Conservation (phyloP, 2,113 vertebrate species). For the Rhineura floridana region DNA sequence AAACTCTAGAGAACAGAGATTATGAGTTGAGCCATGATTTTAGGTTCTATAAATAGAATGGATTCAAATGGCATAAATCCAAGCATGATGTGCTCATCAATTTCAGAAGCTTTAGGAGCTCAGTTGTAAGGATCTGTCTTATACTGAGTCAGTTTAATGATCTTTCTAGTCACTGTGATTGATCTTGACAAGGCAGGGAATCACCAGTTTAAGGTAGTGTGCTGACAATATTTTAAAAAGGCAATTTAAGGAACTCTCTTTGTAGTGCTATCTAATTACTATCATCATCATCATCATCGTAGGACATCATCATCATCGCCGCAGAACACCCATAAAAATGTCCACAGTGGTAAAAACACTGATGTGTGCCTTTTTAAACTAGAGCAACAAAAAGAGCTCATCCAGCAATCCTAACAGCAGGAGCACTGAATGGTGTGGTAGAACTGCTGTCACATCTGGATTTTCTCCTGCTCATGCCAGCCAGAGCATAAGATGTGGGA, state of each 20-base stretch:
- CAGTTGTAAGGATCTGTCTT: neutral
- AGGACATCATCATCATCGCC: too few relatives aligned
- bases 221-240: neutral
- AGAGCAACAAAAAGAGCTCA: neutral
- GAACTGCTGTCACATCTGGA: too few relatives aligned
- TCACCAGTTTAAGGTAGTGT: neutral
- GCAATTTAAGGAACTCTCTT: neutral
- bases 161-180: neutral
- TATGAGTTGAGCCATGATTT: neutral
- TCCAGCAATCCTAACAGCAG: too few relatives aligned
- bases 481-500: too few relatives aligned
- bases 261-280: neutral
- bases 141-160: neutral
- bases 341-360: neutral
- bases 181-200: neutral
- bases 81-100: neutral
- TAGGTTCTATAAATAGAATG: neutral
- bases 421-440: too few relatives aligned
- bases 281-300: too few relatives aligned
- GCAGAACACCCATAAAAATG: neutral
- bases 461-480: too few relatives aligned
- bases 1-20: neutral
- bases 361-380: neutral
- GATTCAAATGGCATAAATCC: neutral
- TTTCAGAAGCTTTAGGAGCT: neutral